Evolutionary conservation across 2,888 invertebrate genomes (phyloP), one percentile per base, ranked within the genome.

Genomic region (Hirtodrosophila confusa): DNA sequence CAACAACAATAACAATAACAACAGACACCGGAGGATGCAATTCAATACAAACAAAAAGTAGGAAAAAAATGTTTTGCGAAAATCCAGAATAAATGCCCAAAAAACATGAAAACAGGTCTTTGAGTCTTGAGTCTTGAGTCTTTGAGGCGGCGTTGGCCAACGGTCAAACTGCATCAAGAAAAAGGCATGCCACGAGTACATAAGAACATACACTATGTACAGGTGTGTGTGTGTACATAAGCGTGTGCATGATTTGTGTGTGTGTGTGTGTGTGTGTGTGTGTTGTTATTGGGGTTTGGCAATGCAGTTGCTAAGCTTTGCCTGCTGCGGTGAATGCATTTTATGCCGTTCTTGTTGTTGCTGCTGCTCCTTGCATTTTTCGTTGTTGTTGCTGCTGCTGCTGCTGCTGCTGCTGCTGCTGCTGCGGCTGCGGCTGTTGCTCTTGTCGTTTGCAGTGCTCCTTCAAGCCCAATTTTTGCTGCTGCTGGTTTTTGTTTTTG

Each of bases 71-170:
- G 62, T 67, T 74, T 55, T 72, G 69, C 64, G 56, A 77, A 85
- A 76, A 78, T 78, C 66, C 85, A 83, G 78, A 84, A 83, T 79
- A 83, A 85, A 85, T 84, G 83, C 86, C 86, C 86, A 84, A 84
- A 76, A 84, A 85, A 85, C 78, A 83, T 72, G 44, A 83, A 84
- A 84, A 84, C 84, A 80, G 84, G 84, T 85, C 69, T 84, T 84
- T 77, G 73, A 65, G 78, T 58, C 57, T 58, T 70, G 67, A 17
- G 17, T 17, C 17, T 17, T 17, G 17, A 17, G 17, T 17, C 17
- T 17, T 27, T 27, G 27, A 27, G 6, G 27, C 82, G 73, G 75
- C 73, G 65, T 56, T 73, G 73, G 61, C 40, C 73, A 84, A 80
- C 80, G 83, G 85, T 82, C 82, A 85, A 76, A 80, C 76, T 80